phyloP scores from a whole-genome alignment of 1,140 invertebrate species.

The Aphelinus certus region DNA sequence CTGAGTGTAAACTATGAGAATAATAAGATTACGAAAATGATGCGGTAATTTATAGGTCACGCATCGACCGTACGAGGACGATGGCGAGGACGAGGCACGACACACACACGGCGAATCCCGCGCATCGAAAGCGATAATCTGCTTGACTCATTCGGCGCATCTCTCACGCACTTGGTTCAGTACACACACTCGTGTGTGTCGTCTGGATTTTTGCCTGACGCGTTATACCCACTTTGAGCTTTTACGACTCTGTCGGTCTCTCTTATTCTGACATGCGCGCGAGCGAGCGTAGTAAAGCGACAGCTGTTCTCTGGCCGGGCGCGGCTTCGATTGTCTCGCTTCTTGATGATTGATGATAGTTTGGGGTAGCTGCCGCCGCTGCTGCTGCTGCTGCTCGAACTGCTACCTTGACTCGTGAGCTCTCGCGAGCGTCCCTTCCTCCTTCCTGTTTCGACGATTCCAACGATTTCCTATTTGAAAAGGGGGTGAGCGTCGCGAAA shows the following conservation, averaged over 20 bases:
- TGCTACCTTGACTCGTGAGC: too few relatives aligned
- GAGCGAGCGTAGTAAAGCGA: constrained; percentile 59
- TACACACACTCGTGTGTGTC: neutral
- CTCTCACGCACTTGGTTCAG: too few relatives aligned
- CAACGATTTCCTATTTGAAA: constrained; percentile 6
- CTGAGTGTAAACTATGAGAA: too few relatives aligned
- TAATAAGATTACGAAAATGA: too few relatives aligned
- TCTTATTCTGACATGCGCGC: neutral
- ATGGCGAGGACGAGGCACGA: too few relatives aligned
- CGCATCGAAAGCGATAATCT: too few relatives aligned
- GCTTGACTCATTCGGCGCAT: too few relatives aligned
- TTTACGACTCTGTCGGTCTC: neutral
- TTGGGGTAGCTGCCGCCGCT: constrained; percentile 57
- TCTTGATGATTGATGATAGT: constrained; percentile 66
- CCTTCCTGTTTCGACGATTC: constrained; percentile 26
- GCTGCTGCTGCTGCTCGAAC: constrained; percentile 20
- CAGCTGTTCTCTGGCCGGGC: constrained; percentile 62
- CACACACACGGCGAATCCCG: neutral
- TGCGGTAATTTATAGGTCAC: too few relatives aligned
- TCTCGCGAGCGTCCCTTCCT: neutral
- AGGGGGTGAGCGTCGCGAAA: constrained; percentile 8
- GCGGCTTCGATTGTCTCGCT: constrained; percentile 64
- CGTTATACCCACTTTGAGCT: too few relatives aligned
- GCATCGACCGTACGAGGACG: too few relatives aligned
- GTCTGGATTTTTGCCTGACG: neutral